These are phyloP conservation scores for Crypturellus undulatus DNA, from an alignment of 2,113 vertebrate genomes.

Conservation along the genomic window DNA sequence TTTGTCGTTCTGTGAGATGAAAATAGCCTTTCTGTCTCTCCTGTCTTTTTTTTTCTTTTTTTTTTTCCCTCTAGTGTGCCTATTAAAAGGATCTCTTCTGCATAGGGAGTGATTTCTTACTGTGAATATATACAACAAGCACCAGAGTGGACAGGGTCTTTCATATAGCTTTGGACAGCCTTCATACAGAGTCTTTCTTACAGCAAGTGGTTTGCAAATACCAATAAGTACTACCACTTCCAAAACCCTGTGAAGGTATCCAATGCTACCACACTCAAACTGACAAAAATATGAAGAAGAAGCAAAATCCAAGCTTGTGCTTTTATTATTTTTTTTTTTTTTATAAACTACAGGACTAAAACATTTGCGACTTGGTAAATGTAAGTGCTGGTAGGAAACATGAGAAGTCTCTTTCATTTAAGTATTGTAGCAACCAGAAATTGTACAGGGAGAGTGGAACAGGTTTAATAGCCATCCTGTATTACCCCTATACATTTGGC, in stretches of 20 bases:
- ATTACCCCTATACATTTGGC: neutral
- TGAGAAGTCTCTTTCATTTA: neutral
- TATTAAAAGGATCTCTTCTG: neutral
- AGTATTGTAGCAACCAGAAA: neutral
- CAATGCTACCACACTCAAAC: neutral
- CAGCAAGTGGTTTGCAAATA: neutral
- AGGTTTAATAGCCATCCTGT: neutral
- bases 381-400: neutral
- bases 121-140: neutral
- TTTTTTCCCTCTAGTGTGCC: neutral
- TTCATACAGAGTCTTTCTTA: neutral
- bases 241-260: neutral
- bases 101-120: neutral
- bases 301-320: neutral
- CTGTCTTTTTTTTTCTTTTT: neutral
- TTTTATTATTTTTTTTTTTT: neutral
- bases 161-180: no score
- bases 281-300: neutral
- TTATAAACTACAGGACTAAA: neutral
- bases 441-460: neutral
- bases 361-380: neutral
- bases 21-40: neutral
- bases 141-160: neutral
- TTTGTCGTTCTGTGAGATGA: conserved; percentile 8
- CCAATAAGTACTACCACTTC: neutral